Evolutionary conservation across 1,140 invertebrate genomes (phyloP), one percentile per base, ranked within the genome.

Genomic region (Holcopasites calliopsidis): DNA sequence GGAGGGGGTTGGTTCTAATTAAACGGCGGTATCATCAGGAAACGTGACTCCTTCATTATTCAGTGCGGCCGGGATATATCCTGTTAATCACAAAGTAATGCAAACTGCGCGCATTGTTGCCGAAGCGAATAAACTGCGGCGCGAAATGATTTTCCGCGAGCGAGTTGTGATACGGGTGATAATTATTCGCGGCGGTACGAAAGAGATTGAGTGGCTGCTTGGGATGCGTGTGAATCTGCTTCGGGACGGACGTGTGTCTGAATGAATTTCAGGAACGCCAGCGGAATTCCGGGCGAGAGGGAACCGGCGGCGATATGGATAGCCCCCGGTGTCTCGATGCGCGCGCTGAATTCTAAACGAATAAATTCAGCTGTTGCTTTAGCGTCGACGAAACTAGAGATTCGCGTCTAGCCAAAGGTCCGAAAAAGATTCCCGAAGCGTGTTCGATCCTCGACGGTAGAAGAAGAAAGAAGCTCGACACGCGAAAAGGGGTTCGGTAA

Each of bases 191-290:
- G 33, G 16, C n/a, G 5, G 33, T 26, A 66, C 18, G 64, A 66
- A 66, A 38, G 64, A 66, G 64, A 66, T 66, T 66, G 64, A 66
- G 64, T 66, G 64, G 64, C 64, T 66, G 35, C 64, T 66, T 38
- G 64, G 33, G 23, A 66, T 66, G 64, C 64, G 47, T n/a, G n/a
- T 26, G 64, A 35, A 38, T 66, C 64, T 52, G 64, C 38, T 66
- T 52, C 64, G 7, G 5, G 7, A n/a, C 38, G 13, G 21, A 35
- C 49, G 47, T 50, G 64, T 38, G 64, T 66, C 44, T 26, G 47
- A 38, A 52, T 38, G 64, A 66, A 66, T 66, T 18, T 21, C n/a
- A 28, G 64, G 64, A 38, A 66, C 38, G 64, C 47, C 1, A 16
- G 16, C 26, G 47, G 47, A 52, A 66, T 52, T 66, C 38, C 11